phyloP scores from a whole-genome alignment of 2,797 vertebrate species.

The Spondyliosoma cantharus region DNA sequence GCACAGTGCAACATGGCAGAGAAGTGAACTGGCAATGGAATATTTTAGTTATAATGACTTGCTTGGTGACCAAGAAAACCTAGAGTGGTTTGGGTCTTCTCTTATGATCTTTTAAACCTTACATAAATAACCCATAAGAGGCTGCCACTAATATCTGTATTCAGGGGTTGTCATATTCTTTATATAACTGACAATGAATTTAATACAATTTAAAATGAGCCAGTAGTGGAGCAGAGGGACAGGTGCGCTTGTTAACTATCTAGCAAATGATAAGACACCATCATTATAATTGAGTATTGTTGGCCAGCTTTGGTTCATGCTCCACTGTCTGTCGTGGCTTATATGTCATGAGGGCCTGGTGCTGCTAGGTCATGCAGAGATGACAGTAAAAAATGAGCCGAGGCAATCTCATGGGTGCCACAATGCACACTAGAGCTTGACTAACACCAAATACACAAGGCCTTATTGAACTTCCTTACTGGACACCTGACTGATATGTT shows the following conservation, averaged over 20 bases:
- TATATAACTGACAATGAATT: slow-evolving; percentile 17
- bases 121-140: slow-evolving; percentile 10
- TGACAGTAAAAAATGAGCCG: slow-evolving; percentile 69
- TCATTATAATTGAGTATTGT: slow-evolving; percentile 60
- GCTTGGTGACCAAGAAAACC: background rate
- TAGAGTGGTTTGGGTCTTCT: slow-evolving; percentile 1
- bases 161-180: slow-evolving; percentile 17
- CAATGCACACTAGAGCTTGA: slow-evolving; percentile 52
- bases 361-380: slow-evolving; percentile 67
- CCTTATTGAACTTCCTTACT: slow-evolving; percentile 23
- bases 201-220: slow-evolving; percentile 24
- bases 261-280: slow-evolving; percentile 62
- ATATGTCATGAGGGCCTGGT: slow-evolving; percentile 58
- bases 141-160: slow-evolving; percentile 20
- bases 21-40: background rate
- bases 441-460: slow-evolving; percentile 40
- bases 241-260: slow-evolving; percentile 61
- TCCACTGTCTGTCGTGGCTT: slow-evolving; percentile 65
- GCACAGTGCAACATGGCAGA: background rate
- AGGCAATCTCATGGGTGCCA: slow-evolving; percentile 45
- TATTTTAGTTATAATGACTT: slow-evolving; percentile 26
- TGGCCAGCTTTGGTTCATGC: slow-evolving; percentile 61
- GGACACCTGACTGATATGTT: slow-evolving; percentile 33
- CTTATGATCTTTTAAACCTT: slow-evolving; percentile 30
- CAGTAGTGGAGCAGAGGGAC: slow-evolving; percentile 33